These are phyloP conservation scores for Heteractis magnifica DNA, from an alignment of 92 coral and sea anemone species.

Conservation along the genomic window DNA sequence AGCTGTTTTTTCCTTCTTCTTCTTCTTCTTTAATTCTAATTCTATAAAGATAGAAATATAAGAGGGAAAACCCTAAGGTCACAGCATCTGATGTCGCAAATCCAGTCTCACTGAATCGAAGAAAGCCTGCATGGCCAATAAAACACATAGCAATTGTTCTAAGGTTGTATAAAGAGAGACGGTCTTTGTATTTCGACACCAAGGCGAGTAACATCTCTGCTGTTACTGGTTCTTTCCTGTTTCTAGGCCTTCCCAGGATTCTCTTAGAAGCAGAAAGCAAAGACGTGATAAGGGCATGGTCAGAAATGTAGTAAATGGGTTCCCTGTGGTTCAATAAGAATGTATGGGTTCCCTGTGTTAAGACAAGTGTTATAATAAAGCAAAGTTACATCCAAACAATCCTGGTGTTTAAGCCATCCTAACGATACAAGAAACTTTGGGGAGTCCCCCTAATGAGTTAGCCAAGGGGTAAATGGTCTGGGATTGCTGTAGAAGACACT, in stretches of 20 bases:
- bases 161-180: slow-evolving; percentile 9
- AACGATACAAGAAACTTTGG: slow-evolving; percentile 15
- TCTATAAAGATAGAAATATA: slow-evolving; percentile 42
- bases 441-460: slow-evolving; percentile 36
- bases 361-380: no score
- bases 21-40: background rate
- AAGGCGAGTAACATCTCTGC: slow-evolving; percentile 34
- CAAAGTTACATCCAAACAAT: no score
- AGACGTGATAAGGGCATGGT: slow-evolving; percentile 31
- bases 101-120: slow-evolving; percentile 48
- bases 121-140: slow-evolving; percentile 41
- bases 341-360: no score
- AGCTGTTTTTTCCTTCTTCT: no score
- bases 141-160: slow-evolving; percentile 41
- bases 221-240: slow-evolving; percentile 43
- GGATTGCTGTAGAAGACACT: slow-evolving; percentile 25
- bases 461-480: slow-evolving; percentile 45
- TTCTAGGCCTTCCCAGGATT: slow-evolving; percentile 33
- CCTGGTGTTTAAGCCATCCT: no score
- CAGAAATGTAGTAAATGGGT: background rate
- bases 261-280: slow-evolving; percentile 42
- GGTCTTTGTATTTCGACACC: slow-evolving; percentile 39
- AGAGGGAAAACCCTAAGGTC: background rate
- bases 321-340: no score
- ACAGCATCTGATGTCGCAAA: slow-evolving; percentile 12